Base-by-base conservation (phyloP, 2,113 vertebrate genomes). In the Panthera leo region DNA sequence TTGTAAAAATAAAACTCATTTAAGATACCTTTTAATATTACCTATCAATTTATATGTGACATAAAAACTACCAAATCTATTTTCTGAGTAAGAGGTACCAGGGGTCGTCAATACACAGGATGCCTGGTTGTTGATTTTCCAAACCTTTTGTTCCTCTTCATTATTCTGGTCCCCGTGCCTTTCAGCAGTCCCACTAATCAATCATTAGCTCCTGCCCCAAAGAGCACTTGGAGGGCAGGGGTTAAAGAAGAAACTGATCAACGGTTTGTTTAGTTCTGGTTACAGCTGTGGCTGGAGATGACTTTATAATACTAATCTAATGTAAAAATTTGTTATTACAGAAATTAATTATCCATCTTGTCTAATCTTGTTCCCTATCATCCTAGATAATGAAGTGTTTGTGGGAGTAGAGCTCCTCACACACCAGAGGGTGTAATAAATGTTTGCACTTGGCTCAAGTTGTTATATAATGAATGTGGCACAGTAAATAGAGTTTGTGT, bases 401-500 rank as follows among this genome's bases (percentile, higher is more conserved):
- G 31, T 76, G 68, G 78, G 73, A 92, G 36, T 78, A 67, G 90
- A 80, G 95, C 88, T 95, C 70, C 78, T 34, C 61, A 75, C 71
- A 70, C 94, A 70, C 19, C 91, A 93, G 90, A 92, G 71, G 36
- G 15, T 94, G n/a, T 85, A 53, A 88, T 73, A 85, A 79, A 90
- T 94, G 90, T 97, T 97, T 95, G 94, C 97, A 97, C 97, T 97
- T 93, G 76, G 93, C 91, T 91, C 75, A 29, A 93, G 63, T 93
- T 19, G 31, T 75, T 94, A 14, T 79, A 89, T 95, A 92, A 94
- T 51, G 79, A 94, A 85, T 91, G 93, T 97, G 91, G 91, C 95
- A 91, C 55, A 97, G 93, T 76, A 97, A 97, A 97, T 94, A 94
- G 93, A 79, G 88, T 91, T 86, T 96, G 89, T 98, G 94, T 98